Evolutionary conservation across 2,888 invertebrate species (phyloP), one percentile per base, ranked within the genome.

Genomic region (Noctua comes): DNA sequence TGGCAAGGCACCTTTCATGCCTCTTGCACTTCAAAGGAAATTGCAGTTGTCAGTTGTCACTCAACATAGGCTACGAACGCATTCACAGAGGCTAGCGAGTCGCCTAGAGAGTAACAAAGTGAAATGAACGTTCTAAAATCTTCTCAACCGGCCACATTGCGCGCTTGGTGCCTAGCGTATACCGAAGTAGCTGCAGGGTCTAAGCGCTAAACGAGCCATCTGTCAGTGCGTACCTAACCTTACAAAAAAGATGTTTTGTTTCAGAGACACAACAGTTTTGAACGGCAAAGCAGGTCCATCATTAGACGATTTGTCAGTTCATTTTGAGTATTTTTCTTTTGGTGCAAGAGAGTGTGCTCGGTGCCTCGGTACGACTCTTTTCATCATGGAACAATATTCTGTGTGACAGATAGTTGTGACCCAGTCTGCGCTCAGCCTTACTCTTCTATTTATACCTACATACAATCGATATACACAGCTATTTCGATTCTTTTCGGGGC

Each of bases 391-490:
- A 16, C 10, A 6, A 43, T 73, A 73, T 57, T 77, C 31, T 31
- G 8, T 16, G 1, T 11, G 13, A 4, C 0, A 31, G 2, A 24
- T n/a, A 24, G 1, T 36, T 51, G 13, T 27, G 2, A 24, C 16
- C 64, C 36, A 36, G 46, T 43, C 3, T 66, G 31, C 0, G 4
- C n/a, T 18, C 36, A 68, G 11, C 66, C 21, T 54, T 24, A 59
- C 8, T 64, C 46, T 1, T 10, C 13, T 65, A 81, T 73, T 51
- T 69, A 54, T 62, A 65, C 16, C 21, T 13, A 27, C 21, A 66
- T 21, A 36, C 72, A 79, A 79, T 84, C 84, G 48, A 86, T 84
- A 75, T 40, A n/a, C 8, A 36, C 24, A 36, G 72, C 27, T 86
- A 77, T 86, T 83, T 70, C 43, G 13, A 72, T 51, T 43, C 66